Evolutionary conservation across 1,140 invertebrate genomes (phyloP), one percentile per base, ranked within the genome.

Genomic region (Drosophila teissieri): DNA sequence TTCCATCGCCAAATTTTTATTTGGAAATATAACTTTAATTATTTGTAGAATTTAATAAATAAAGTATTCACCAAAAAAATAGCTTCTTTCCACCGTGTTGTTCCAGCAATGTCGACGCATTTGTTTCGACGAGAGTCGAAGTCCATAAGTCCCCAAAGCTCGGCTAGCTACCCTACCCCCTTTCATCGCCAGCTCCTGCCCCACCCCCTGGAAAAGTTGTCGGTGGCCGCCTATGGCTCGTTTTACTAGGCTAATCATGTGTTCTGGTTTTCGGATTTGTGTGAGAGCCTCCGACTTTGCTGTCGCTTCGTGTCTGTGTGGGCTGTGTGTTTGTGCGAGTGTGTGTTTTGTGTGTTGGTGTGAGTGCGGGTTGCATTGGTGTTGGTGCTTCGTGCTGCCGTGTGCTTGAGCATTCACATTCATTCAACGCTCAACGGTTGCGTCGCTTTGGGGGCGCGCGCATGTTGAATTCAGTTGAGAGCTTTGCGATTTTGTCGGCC

Each of bases 221-320:
- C 69, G 76, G 56, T 37, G 61, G 78, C 69, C 44, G 44, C 65
- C 70, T 73, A 82, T 76, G 67, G 80, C 65, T 83, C 83, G 72
- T 77, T 86, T 91, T 91, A 91, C 85, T 91, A 91, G 90, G 90
- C 90, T 91, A 91, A 91, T 91, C 90, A 91, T 91, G 76, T 91
- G 90, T 91, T 91, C 86, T 91, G 90, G 82, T 91, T 91, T 65
- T 91, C 73, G 68, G 72, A 89, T 89, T 89, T 88, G 83, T 88
- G 65, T 57, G 65, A 69, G 68, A 72, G 68, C 34, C 45, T 19
- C 48, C 31, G 31, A 48, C 39, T 46, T 65, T 48, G 42, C 42
- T 79, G 63, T 70, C 58, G 63, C 61, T 40, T 48, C 56, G 55
- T 56, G 67, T 64, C 40, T 42, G 70, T 77, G 62, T 52, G 52